Conservation (phyloP, 2,113 vertebrate genomes). For the Xiphophorus couchianus region DNA sequence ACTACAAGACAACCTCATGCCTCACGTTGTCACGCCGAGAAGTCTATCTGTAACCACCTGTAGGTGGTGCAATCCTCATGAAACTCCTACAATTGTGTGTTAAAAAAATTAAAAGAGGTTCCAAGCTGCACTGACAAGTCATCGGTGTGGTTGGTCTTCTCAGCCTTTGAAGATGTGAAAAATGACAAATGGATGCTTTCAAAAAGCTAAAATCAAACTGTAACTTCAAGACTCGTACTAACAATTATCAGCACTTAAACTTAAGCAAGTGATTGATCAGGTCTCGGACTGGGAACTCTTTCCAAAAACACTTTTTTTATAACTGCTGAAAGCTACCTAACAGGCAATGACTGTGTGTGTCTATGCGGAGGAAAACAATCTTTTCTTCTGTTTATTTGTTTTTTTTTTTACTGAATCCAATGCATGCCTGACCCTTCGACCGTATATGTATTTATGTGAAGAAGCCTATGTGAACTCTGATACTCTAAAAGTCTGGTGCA, state of each 20-base stretch:
- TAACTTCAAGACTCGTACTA: constrained; percentile 64
- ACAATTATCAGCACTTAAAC: constrained; percentile 69
- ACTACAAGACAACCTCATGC: constrained; percentile 83
- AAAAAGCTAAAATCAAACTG: constrained; percentile 49
- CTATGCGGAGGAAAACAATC: constrained; percentile 60
- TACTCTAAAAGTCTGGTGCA: constrained; percentile 41
- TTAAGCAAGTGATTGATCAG: constrained; percentile 38
- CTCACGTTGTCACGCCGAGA: constrained; percentile 80
- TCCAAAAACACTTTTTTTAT: constrained; percentile 39
- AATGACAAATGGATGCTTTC: constrained; percentile 48
- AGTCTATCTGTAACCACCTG: constrained; percentile 79
- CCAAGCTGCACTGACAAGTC: constrained; percentile 41
- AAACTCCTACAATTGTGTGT: constrained; percentile 22
- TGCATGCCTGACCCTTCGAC: constrained; percentile 75
- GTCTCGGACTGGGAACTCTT: constrained; percentile 44
- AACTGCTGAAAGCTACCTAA: constrained; percentile 49
- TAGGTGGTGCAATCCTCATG: constrained; percentile 16
- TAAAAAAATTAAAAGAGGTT: constrained; percentile 15
- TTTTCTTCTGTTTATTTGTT: constrained; percentile 27
- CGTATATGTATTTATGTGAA: constrained; percentile 58
- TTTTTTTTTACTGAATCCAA: constrained; percentile 58
- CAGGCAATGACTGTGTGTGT: constrained; percentile 46
- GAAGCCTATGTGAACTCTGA: constrained; percentile 53
- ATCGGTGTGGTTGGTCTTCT: constrained; percentile 49
- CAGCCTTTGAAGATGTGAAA: constrained; percentile 48